Base-by-base conservation (phyloP, 2,113 vertebrate species). In the Jacana jacana region DNA sequence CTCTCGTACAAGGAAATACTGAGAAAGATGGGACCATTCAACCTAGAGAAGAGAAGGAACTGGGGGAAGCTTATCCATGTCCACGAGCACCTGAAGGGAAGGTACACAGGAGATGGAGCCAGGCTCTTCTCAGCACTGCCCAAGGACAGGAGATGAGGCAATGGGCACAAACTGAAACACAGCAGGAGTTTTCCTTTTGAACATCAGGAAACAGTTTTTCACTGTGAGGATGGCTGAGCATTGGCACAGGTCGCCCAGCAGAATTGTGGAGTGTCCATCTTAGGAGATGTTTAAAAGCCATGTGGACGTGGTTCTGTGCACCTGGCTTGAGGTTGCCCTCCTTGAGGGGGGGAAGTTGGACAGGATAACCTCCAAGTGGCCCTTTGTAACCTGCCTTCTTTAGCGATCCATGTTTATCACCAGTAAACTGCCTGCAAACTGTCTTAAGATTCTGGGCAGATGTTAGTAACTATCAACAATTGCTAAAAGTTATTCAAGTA, bases 271-370 rank as follows among this genome's bases (percentile, higher is more conserved):
- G 8, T 58, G 13, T 58, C 22, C 22, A 35, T n/a, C 33, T 13
- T 23, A 23, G 13, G 13, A 35, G 57, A 35, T 58, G 35, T 35
- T 58, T n/a, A 58, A 58, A 35, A 58, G 33, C 8, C 9, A 57
- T n/a, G 19, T 57, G 31, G 31, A n/a, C 12, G 3, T 51, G 20
- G n/a, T 31, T 15, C 5, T 44, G 13, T 13, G 8, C 13, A 39
- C 3, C 8, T 17, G 2, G 19, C 2, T 61, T 3, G n/a, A 55
- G n/a, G n/a, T n/a, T n/a, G n/a, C n/a, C n/a, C n/a, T n/a, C 40
- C 9, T 54, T 61, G 17, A 70, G n/a, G 4, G 30, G 24, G 10
- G 9, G 4, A 7, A 15, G 8, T 17, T 65, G 35, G 31, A 31
- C 20, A 49, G 57, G 42, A 20, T 40, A n/a, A 76, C 19, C 30